Evolutionary conservation across 1,140 invertebrate species (phyloP).

Genomic region (Drosophila santomea): DNA sequence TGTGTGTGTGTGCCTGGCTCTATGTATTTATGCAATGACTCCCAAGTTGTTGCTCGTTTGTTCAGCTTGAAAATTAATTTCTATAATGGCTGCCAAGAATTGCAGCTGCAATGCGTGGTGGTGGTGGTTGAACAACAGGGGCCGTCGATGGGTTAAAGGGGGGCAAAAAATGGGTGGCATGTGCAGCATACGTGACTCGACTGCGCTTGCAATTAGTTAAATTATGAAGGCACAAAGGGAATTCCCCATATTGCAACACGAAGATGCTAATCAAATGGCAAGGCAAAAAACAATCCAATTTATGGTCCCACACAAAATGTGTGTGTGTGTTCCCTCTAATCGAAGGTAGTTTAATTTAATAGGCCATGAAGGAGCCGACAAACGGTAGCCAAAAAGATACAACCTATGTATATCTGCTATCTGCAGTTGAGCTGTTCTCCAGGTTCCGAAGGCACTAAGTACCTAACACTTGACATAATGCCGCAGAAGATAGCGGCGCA

Average conservation of each 20-base stretch:
- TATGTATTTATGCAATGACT: conserved; percentile 79
- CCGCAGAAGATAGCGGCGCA: conserved; percentile 68
- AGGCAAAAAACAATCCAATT: conserved; percentile 1
- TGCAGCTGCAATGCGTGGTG: conserved; percentile 69
- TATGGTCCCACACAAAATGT: no score
- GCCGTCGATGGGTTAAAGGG: conserved; percentile 2
- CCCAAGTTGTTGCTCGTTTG: conserved; percentile 83
- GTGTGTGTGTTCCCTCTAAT: conserved; percentile 54
- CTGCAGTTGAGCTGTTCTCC: conserved; percentile 6
- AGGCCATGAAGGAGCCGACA: conserved; percentile 50
- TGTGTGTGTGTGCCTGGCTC: conserved; percentile 26
- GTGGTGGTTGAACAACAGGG: conserved; percentile 10
- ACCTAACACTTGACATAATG: conserved; percentile 83
- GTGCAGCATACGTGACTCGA: conserved; percentile 63
- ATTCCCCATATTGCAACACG: conserved; percentile 64
- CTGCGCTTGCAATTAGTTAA: conserved; percentile 81
- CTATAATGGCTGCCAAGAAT: conserved; percentile 82
- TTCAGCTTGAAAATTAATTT: conserved; percentile 83
- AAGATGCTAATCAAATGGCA: conserved; percentile 61
- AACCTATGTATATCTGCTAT: conserved; percentile 19
- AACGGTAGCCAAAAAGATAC: conserved; percentile 49
- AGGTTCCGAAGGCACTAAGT: conserved; percentile 65
- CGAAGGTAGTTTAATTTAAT: conserved; percentile 65
- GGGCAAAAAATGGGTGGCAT: not conserved
- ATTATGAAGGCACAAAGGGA: conserved; percentile 70